These are phyloP conservation scores for Heliothis peltigera DNA, from an alignment of 2,888 invertebrate genomes.

Conservation along the genomic window DNA sequence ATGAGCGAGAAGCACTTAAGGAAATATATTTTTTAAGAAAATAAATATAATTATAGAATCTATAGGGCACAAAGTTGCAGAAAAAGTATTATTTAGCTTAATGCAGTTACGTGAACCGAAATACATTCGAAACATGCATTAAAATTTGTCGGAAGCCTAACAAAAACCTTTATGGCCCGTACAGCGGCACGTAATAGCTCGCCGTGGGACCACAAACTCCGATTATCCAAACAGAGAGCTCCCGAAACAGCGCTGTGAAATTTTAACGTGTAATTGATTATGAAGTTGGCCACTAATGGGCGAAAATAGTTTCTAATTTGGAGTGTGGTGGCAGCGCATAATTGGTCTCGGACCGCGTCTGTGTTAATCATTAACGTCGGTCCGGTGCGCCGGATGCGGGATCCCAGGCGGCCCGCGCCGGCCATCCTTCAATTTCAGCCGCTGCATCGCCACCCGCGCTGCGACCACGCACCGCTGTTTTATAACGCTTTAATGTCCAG, in stretches of 20 bases:
- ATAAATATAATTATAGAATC: no score
- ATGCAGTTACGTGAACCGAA: constrained; percentile 73
- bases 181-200: constrained; percentile 82
- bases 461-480: constrained; percentile 45
- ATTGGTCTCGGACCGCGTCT: constrained; percentile 85
- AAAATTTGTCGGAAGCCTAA: constrained; percentile 81
- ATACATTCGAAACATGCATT: constrained; percentile 83
- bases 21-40: neutral
- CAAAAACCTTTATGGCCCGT: constrained; percentile 86
- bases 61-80: no score
- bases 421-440: constrained; percentile 76
- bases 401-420: constrained; percentile 71
- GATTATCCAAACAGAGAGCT: constrained; percentile 87
- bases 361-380: constrained; percentile 85
- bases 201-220: constrained; percentile 89
- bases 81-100: constrained; percentile 71
- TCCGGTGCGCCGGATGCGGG: constrained; percentile 68
- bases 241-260: constrained; percentile 87
- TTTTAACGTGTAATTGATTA: constrained; percentile 89
- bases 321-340: constrained; percentile 82
- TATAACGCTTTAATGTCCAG: constrained; percentile 60
- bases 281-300: constrained; percentile 89
- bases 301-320: constrained; percentile 90
- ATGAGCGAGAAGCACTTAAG: neutral
- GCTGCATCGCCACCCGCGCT: constrained; percentile 49